phyloP scores from a whole-genome alignment of 1,140 invertebrate genomes.

The Protaetia brevitarsis region DNA sequence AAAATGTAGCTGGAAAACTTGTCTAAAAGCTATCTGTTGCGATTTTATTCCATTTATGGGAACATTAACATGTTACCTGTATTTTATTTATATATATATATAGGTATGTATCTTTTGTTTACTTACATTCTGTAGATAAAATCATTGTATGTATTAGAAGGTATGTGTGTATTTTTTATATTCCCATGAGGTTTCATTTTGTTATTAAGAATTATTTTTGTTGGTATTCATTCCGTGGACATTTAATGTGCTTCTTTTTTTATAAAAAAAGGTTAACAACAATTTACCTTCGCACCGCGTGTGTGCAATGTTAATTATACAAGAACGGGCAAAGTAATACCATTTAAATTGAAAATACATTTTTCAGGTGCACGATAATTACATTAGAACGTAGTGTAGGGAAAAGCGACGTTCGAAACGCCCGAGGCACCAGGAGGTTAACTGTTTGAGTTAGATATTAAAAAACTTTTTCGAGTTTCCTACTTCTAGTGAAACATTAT shows the following conservation, averaged over 20 bases:
- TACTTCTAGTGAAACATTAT: neutral
- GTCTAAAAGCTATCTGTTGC: neutral
- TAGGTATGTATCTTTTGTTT: too few relatives aligned
- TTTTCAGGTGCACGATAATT: neutral
- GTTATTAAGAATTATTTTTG: too few relatives aligned
- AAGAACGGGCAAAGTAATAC: neutral
- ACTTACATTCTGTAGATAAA: too few relatives aligned
- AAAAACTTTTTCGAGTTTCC: neutral
- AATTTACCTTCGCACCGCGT: too few relatives aligned
- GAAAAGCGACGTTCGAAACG: neutral
- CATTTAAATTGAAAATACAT: neutral
- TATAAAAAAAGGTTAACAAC: too few relatives aligned
- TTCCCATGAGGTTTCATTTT: too few relatives aligned
- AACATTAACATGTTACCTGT: conserved; percentile 2
- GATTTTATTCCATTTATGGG: neutral
- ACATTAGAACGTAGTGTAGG: neutral
- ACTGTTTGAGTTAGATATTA: neutral
- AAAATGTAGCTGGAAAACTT: neutral
- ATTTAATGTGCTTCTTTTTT: too few relatives aligned
- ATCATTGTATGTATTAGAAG: too few relatives aligned
- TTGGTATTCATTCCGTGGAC: too few relatives aligned
- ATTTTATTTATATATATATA: neutral
- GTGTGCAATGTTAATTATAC: neutral
- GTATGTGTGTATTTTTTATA: too few relatives aligned
- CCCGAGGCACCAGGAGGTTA: neutral